Conservation (phyloP, 2,797 vertebrate species). For the Tadarida brasiliensis region DNA sequence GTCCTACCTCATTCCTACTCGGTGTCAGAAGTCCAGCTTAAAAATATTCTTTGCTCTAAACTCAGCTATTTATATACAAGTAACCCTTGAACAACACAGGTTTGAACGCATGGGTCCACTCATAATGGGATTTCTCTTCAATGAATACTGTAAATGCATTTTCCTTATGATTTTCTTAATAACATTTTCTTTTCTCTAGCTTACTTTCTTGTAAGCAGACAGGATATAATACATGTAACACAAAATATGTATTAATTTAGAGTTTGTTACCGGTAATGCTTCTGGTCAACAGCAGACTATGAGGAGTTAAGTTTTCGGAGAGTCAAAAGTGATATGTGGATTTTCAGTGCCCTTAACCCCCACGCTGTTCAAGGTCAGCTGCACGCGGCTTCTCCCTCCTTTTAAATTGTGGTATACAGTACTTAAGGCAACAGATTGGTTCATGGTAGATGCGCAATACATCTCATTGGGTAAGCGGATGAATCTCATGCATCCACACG, state of each 20-base stretch:
- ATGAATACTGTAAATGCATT: background rate
- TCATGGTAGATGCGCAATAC: background rate
- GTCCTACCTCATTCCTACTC: background rate
- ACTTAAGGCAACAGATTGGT: background rate
- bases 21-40: background rate
- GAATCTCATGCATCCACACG: background rate
- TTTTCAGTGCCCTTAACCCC: background rate
- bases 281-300: background rate
- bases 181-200: background rate
- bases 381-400: background rate
- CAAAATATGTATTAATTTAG: background rate
- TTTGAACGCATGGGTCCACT: too few relatives aligned
- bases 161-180: background rate
- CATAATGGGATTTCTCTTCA: background rate
- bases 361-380: background rate
- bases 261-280: background rate
- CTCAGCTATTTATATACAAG: background rate
- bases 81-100: background rate
- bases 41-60: background rate
- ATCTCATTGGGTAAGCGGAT: background rate
- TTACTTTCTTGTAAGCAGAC: background rate
- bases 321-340: background rate
- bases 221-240: background rate
- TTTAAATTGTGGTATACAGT: background rate
- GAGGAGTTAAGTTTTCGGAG: background rate